These are phyloP conservation scores for Silurus lanzhouensis DNA, from an alignment of 2,797 vertebrate species.

Conservation along the genomic window DNA sequence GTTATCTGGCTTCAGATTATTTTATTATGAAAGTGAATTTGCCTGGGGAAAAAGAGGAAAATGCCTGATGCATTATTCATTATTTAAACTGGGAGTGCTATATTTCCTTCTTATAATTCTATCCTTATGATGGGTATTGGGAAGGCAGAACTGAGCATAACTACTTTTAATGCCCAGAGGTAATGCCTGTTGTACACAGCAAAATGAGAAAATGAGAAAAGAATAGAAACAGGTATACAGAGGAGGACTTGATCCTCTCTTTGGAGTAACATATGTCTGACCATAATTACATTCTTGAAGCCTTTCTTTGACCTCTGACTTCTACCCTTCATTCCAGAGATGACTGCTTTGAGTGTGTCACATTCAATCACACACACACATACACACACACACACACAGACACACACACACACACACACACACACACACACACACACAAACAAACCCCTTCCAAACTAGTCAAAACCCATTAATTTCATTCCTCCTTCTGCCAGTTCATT, in stretches of 20 bases:
- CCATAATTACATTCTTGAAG: slow-evolving; percentile 53
- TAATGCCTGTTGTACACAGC: slow-evolving; percentile 24
- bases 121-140: slow-evolving; percentile 25
- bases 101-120: slow-evolving; percentile 19
- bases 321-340: slow-evolving; percentile 36
- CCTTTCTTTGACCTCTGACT: slow-evolving; percentile 53
- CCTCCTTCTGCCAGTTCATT: slow-evolving; percentile 47
- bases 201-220: background rate
- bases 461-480: slow-evolving; percentile 51
- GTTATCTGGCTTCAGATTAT: slow-evolving; percentile 46
- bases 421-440: background rate
- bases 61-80: slow-evolving; percentile 36
- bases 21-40: slow-evolving; percentile 41
- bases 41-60: slow-evolving; percentile 2
- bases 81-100: slow-evolving; percentile 18
- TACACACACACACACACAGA: background rate
- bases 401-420: background rate
- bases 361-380: slow-evolving; percentile 44
- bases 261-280: slow-evolving; percentile 57
- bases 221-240: slow-evolving; percentile 32
- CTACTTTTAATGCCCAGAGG: slow-evolving; percentile 10
- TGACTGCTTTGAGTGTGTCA: slow-evolving; percentile 40
- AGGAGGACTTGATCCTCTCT: slow-evolving; percentile 46
- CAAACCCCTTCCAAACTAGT: slow-evolving; percentile 21
- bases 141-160: background rate